These are phyloP conservation scores for Cydia fagiglandana DNA, from an alignment of 1,140 invertebrate species.

Conservation along the genomic window DNA sequence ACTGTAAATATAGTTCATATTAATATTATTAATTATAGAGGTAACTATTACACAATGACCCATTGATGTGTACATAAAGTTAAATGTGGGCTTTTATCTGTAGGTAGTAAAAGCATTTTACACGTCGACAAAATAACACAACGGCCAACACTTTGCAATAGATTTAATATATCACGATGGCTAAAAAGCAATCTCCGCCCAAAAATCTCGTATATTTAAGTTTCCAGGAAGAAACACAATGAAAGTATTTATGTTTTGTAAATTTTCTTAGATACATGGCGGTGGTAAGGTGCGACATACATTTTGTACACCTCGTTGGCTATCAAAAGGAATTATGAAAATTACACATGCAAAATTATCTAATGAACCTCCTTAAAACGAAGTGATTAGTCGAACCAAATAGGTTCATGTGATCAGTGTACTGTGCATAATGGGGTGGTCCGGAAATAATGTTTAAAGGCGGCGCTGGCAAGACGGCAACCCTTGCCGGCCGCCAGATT, in stretches of 20 bases:
- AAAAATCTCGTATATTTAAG: conserved; percentile 9
- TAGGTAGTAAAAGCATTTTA: conserved; percentile 12
- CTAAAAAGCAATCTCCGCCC: conserved; percentile 47
- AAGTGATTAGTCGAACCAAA: conserved; percentile 34
- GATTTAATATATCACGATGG: conserved; percentile 57
- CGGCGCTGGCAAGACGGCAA: conserved; percentile 49
- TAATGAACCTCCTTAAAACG: conserved; percentile 24
- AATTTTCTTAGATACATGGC: neutral
- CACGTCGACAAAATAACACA: conserved; percentile 1
- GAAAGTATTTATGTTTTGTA: neutral
- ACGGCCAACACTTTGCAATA: conserved; percentile 37
- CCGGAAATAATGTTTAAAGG: conserved; percentile 59
- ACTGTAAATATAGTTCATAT: too few relatives aligned
- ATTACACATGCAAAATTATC: conserved; percentile 20
- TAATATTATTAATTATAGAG: too few relatives aligned
- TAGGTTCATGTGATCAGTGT: conserved; percentile 52
- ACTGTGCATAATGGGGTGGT: conserved; percentile 55
- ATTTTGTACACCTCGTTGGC: neutral
- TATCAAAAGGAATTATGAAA: conserved; percentile 4
- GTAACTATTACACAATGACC: neutral
- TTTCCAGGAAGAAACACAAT: neutral
- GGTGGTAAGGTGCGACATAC: neutral
- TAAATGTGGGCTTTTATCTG: conserved; percentile 1
- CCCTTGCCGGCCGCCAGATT: conserved; percentile 46
- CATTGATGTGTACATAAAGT: neutral